Evolutionary conservation across 2,113 vertebrate genomes (phyloP), one percentile per base, ranked within the genome.

Genomic region (Tragelaphus imberbis): DNA sequence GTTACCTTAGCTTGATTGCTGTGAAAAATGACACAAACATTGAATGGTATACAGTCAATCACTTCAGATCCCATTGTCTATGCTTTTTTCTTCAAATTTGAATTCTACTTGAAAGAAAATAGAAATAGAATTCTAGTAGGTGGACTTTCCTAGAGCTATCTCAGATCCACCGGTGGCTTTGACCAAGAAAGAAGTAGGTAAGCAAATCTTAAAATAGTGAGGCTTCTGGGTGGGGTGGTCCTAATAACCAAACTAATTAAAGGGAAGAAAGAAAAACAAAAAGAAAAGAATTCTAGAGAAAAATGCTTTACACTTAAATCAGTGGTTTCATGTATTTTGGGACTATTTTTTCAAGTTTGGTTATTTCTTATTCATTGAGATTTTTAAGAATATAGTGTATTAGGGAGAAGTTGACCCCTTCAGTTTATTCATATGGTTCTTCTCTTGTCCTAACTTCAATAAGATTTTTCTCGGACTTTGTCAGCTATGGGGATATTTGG

Each of bases 231-330:
- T 93, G 90, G 63, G 53, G 58, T 87, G 87, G 90, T 79, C 80
- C 63, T 79, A 36, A 89, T 58, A 90, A 40, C 30, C 58, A 58
- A 85, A 65, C 36, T 92, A 91, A 94, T 84, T 92, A 90, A 93
- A 97, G 27, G 80, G 94, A 92, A 17, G 63, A 96, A 63, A 85
- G 79, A 86, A 75, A 93, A 91, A 61, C 44, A 84, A 68, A 56
- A 81, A 33, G 65, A 91, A 63, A 65, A 86, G 51, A 3, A 82
- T 91, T 44, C n/a, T 27, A 56, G 53, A 84, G 81, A 84, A 56
- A 55, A 84, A 28, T 65, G 47, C 68, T 94, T 93, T 90, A 82
- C 3, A 85, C 49, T 92, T 95, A 95, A 88, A 77, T 88, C 19
- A 28, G 33, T 95, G 94, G 81, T 95, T 95, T 92, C 23, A 30